These are phyloP conservation scores for Drosophila hydei DNA, from an alignment of 1,140 invertebrate species.

Conservation along the genomic window DNA sequence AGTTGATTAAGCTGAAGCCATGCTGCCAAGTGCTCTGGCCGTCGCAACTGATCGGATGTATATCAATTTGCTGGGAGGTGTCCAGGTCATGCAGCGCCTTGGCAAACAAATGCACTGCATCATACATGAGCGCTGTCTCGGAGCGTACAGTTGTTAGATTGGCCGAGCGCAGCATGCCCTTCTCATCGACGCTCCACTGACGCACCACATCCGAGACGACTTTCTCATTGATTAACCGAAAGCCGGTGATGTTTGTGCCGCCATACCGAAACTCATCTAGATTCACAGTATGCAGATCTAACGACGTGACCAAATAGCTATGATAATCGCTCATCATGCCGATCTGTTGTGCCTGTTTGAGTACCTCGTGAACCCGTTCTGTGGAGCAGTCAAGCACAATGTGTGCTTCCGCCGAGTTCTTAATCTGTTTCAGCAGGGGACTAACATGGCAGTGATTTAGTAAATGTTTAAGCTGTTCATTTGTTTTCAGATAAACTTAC, in stretches of 20 bases:
- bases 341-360: constrained; percentile 97
- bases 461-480: not conserved
- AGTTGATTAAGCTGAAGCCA: constrained; percentile 97
- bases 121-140: constrained; percentile 97
- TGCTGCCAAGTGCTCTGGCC: constrained; percentile 96
- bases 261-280: constrained; percentile 97
- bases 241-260: constrained; percentile 96
- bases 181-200: constrained; percentile 87
- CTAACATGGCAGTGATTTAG: constrained; percentile 84
- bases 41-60: constrained; percentile 94
- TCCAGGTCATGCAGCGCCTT: constrained; percentile 96
- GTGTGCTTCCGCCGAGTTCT: constrained; percentile 94
- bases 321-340: constrained; percentile 98
- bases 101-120: constrained; percentile 97
- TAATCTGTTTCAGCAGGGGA: constrained; percentile 94
- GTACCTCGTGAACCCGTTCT: constrained; percentile 91
- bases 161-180: constrained; percentile 72
- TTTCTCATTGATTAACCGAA: constrained; percentile 87
- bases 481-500: constrained; percentile 83
- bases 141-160: constrained; percentile 87
- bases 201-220: constrained; percentile 89
- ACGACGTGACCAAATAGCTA: constrained; percentile 94
- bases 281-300: constrained; percentile 95
- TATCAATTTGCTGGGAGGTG: constrained; percentile 94
- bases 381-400: constrained; percentile 96